These are phyloP conservation scores for Petrophora chlorosata DNA, from an alignment of 2,888 invertebrate species.

Conservation along the genomic window DNA sequence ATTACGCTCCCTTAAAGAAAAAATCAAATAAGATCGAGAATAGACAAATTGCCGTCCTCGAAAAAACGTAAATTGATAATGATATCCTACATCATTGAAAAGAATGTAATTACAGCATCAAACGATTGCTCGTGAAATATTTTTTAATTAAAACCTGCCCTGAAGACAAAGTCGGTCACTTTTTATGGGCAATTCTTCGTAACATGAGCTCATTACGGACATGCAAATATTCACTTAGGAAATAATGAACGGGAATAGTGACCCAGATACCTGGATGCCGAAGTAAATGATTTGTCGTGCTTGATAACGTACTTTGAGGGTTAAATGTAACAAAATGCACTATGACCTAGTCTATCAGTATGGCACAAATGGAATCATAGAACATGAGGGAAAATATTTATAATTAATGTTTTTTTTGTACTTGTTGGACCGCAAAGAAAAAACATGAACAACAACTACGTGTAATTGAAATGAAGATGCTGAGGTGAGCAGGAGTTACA, in stretches of 20 bases:
- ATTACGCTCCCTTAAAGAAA: too few relatives aligned
- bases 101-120: conserved; percentile 39
- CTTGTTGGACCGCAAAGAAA: too few relatives aligned
- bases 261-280: conserved; percentile 51
- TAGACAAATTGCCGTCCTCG: conserved; percentile 18
- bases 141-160: conserved; percentile 59
- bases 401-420: too few relatives aligned
- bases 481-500: too few relatives aligned
- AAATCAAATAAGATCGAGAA: neutral
- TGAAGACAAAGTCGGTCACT: conserved; percentile 60
- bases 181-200: conserved; percentile 62
- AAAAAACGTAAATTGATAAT: conserved; percentile 30
- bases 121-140: conserved; percentile 48
- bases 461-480: too few relatives aligned
- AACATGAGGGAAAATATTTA: too few relatives aligned
- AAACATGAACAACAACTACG: too few relatives aligned
- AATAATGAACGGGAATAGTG: conserved; percentile 52
- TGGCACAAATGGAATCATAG: too few relatives aligned
- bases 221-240: conserved; percentile 77
- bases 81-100: conserved; percentile 34
- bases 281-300: conserved; percentile 17
- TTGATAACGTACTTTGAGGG: conserved; percentile 5
- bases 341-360: too few relatives aligned
- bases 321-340: too few relatives aligned
- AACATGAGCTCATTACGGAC: conserved; percentile 60